Evolutionary conservation across 2,113 vertebrate genomes (phyloP), one percentile per base, ranked within the genome.

Genomic region (Neolamprologus brichardi): DNA sequence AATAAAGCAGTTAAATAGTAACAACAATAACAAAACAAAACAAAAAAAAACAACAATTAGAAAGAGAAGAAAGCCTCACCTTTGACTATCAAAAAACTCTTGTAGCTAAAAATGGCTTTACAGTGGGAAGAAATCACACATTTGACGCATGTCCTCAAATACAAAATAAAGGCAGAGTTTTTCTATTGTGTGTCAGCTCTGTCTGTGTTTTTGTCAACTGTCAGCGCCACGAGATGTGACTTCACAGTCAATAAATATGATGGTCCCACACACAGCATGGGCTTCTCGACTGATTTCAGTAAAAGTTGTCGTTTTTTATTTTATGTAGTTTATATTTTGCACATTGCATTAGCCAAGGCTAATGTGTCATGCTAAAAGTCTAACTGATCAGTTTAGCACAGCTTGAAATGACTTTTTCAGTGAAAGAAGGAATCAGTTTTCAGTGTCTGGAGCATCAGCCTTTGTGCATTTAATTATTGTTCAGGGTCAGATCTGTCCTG

Each of bases 131-230:
- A 60, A 60, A 0, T 60, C 56, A 60, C 5, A 60, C 5, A 4
- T 85, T 75, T 58, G 9, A 82, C 2, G 2, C 6, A 10, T 79
- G 34, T 37, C 79, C 72, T 79, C 44, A 84, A 87, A 81, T 54
- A 78, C 79, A 37, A 56, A 83, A 81, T 34, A 46, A 46, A 67
- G 18, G 51, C 8, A 18, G 39, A 4, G 39, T 67, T 51, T 83
- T 32, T 44, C 20, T 64, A 8, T 41, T 49, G 82, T 75, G 75
- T 6, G 64, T n/a, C 34, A 44, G 34, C 80, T 86, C 9, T 87
- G 90, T 95, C 94, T 95, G 54, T 94, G 89, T 94, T 94, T 92
- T 79, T 41, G 64, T 78, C 44, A 80, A 11, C 32, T 15, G 39
- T 85, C 62, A 53, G 25, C 34, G 25, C n/a, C 4, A 18, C 28